phyloP scores from a whole-genome alignment of 2,113 vertebrate genomes.

The Boulengeromyrus knoepffleri region DNA sequence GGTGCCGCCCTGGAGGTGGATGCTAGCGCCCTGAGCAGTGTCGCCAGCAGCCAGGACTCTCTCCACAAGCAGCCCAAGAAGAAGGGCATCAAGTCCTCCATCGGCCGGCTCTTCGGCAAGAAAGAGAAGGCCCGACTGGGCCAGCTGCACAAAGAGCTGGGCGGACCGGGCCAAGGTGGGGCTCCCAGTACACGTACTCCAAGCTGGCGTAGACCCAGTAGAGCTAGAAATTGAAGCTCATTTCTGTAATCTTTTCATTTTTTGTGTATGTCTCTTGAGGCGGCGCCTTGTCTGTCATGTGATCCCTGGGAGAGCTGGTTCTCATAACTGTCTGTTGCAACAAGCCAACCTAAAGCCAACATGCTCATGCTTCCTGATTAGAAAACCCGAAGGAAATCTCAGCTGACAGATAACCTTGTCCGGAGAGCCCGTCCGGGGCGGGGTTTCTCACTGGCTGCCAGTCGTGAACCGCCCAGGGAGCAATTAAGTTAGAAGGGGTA shows the following conservation, averaged over 20 bases:
- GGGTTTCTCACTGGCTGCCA: neutral
- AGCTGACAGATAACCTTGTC: conserved; percentile 15
- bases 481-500: neutral
- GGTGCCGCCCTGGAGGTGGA: conserved; percentile 81
- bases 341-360: neutral
- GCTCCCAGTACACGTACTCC: neutral
- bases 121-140: conserved; percentile 91
- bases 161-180: conserved; percentile 50
- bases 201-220: no score
- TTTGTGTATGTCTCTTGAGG: neutral
- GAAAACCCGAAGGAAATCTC: neutral
- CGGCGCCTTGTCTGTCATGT: neutral
- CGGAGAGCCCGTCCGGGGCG: neutral
- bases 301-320: neutral
- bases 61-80: conserved; percentile 97
- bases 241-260: neutral
- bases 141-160: conserved; percentile 80
- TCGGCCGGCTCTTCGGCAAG: conserved; percentile 95
- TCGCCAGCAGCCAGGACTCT: conserved; percentile 94
- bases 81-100: conserved; percentile 98
- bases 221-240: neutral
- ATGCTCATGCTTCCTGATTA: neutral
- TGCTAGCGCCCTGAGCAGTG: conserved; percentile 79
- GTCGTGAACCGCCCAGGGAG: neutral
- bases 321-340: neutral